Base-by-base conservation (phyloP, 2,888 invertebrate genomes). In the Alcis repandata region DNA sequence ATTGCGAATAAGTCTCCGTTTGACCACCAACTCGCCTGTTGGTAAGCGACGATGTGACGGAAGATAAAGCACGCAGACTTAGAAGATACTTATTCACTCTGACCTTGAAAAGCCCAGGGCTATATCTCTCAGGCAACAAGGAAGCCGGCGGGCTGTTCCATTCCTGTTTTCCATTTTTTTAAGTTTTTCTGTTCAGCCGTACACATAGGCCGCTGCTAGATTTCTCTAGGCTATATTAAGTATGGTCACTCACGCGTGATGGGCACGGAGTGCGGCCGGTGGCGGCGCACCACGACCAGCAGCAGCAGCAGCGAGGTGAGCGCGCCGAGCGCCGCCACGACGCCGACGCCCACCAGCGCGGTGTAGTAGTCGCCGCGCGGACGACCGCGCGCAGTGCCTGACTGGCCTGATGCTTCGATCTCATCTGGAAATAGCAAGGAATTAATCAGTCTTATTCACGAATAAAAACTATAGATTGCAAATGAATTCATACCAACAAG, bases 301-400 rank as follows among this genome's bases (percentile, higher is more conserved):
- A 98, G 92, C 54, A 98, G 91, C 58, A 97, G 95, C 51, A 98
- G 89, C 7, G 98, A 97, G 27, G 97, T 96, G 75, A 98, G 94
- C 69, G 97, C 97, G 17, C 98, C 97, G 63, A 98, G 91, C 10
- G 97, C 96, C 9, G 98, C 98, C 70, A 98, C 95, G 69, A 98
- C 97, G 2, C 97, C 97, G 13, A 98, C 97, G 45, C 97, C 97
- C 41, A 98, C 97, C 79, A 98, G 90, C 7, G 98, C 97, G 43
- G 97, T 97, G 86, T 98, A 98, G 89, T 98, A 98, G 88, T 97
- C 97, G 20, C 96, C 96, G 63, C 89, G 86, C 0, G 85, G 79
- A 2, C 59, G 69, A 0, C 80, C 72, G 2, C 79, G 79, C 1
- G 82, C 78, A 10, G 84, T 80, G 54, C 93, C 94, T 17, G 94